phyloP scores from a whole-genome alignment of 2,888 invertebrate species.

The Cancer borealis region DNA sequence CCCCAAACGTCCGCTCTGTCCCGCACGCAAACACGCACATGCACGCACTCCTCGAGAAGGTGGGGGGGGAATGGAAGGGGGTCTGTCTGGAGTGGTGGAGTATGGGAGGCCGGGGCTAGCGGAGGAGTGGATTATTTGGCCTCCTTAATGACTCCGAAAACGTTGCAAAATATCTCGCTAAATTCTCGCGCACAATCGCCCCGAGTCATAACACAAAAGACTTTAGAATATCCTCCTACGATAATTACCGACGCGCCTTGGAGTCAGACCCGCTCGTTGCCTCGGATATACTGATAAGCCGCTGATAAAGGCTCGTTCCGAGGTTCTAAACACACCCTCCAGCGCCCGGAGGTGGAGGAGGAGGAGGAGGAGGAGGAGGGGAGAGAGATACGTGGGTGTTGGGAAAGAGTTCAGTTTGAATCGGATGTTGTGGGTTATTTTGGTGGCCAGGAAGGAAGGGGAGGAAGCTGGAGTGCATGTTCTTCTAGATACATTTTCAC shows the following conservation, averaged over 20 bases:
- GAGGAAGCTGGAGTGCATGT: slow-evolving; percentile 6
- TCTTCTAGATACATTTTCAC: neutral
- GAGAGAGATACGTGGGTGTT: neutral
- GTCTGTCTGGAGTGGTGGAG: neutral
- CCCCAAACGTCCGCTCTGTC: neutral
- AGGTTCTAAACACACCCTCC: slow-evolving; percentile 32
- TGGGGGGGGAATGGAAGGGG: neutral
- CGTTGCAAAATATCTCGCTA: slow-evolving; percentile 6
- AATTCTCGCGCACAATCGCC: slow-evolving; percentile 21
- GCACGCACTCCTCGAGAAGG: slow-evolving; percentile 13
- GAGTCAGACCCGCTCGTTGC: slow-evolving; percentile 20
- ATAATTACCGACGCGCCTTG: neutral
- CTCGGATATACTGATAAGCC: slow-evolving; percentile 35
- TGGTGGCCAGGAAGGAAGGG: slow-evolving; percentile 11
- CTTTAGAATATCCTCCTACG: slow-evolving; percentile 27
- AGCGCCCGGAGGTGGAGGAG: neutral
- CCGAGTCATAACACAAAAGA: slow-evolving; percentile 1
- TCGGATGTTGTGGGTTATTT: slow-evolving; percentile 13
- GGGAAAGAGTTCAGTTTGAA: neutral
- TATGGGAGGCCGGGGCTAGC: neutral
- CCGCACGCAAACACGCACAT: slow-evolving; percentile 29
- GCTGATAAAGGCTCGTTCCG: slow-evolving; percentile 23
- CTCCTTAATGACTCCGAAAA: slow-evolving; percentile 8
- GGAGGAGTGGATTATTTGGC: neutral
- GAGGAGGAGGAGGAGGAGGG: neutral